Evolutionary conservation across 2,888 invertebrate genomes (phyloP), one percentile per base, ranked within the genome.

Genomic region (Leptinotarsa juncta): DNA sequence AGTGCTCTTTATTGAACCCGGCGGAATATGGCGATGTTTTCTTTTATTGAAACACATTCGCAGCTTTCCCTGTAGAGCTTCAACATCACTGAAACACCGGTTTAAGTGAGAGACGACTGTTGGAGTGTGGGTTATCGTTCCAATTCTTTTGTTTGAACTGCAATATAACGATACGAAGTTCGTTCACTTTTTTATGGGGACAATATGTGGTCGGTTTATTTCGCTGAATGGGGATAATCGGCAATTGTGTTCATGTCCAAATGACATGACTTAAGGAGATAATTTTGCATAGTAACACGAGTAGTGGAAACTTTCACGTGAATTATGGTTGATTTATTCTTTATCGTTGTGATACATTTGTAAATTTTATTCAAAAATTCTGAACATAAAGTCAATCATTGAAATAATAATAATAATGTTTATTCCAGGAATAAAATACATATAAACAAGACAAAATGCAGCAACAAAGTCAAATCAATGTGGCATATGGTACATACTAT

Each of bases 1-100:
- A 72, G 67, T 60, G 50, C 72, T 60, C 42, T 67, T 67, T 67
- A 72, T 72, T 72, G 60, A 60, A 48, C 72, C 67, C 67, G 5
- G 4, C n/a, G 72, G 72, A 67, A 65, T 57, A 62, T 62, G 16
- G 62, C n/a, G 32, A 18, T 12, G 62, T 32, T 62, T 42, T 62
- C 62, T n/a, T 62, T 62, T 62, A 42, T 62, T 62, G 62, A 62
- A 32, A 62, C 62, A 62, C 62, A 62, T 18, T 49, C 32, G 51
- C 18, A 71, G 60, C 65, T 60, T 4, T 51, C n/a, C n/a, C 32
- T 62, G 42, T 42, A 32, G 32, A 62, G 62, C 62, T 62, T 42
- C 18, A 18, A 15, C 62, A 32, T n/a, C 62, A 32, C 3, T 42
- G 32, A 42, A 32, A 62, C 62, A 16, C 7, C 18, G 18, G 42